Conservation (phyloP, 2,797 vertebrate genomes). For the Periparus ater region DNA sequence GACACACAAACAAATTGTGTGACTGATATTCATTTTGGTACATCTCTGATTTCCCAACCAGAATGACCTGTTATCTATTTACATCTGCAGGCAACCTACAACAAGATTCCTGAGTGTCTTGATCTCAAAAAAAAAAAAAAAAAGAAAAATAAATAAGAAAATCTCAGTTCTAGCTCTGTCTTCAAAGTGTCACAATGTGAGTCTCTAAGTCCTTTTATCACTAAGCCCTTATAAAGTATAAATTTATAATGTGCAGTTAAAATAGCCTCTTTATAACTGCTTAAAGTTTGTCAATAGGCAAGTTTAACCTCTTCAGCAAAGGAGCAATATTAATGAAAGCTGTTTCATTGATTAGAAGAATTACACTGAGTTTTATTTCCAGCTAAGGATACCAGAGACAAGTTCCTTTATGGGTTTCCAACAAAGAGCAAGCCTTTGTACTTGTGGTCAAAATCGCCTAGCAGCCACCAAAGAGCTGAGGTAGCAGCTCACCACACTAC, state of each 20-base stretch:
- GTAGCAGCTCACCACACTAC: background rate
- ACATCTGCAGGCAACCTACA: background rate
- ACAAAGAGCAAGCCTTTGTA: accelerated
- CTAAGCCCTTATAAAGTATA: background rate
- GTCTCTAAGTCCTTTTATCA: background rate
- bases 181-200: background rate
- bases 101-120: background rate
- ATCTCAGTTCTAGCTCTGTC: background rate
- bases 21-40: background rate
- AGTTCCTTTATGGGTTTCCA: background rate
- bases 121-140: background rate
- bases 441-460: background rate
- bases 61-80: background rate
- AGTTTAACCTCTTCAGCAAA: background rate
- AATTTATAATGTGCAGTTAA: background rate
- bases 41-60: background rate
- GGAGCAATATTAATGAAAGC: background rate
- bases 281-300: background rate
- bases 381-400: background rate
- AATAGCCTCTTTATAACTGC: background rate
- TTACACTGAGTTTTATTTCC: background rate
- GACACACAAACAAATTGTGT: background rate
- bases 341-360: background rate
- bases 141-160: background rate
- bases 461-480: background rate